A percentile compares a stretch with the other conserved stretches of the same genome.
phyloP scores from a whole-genome alignment of 2,888 invertebrate species.

The Hesperia comma region DNA sequence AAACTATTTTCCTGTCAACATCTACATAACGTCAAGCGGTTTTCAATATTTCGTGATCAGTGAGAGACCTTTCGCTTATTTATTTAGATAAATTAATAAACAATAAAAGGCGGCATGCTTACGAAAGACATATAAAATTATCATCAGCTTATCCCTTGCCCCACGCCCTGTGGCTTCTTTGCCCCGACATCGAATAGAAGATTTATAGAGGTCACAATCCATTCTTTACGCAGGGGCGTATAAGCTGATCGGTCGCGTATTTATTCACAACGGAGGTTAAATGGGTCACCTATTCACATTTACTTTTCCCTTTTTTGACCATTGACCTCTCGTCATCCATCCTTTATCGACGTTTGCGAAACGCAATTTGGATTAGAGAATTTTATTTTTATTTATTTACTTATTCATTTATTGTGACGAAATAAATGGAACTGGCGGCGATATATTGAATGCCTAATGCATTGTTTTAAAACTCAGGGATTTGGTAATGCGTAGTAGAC shows the following conservation, averaged over 20 bases:
- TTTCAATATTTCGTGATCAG: no score
- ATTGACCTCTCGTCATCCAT: slow-evolving; percentile 29
- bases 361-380: slow-evolving; percentile 1
- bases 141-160: slow-evolving; percentile 40
- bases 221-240: slow-evolving; percentile 57
- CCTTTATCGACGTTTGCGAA: slow-evolving; percentile 17
- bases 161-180: slow-evolving; percentile 53
- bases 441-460: no score
- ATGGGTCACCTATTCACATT: slow-evolving; percentile 43
- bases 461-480: no score
- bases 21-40: no score
- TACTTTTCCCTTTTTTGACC: slow-evolving; percentile 39
- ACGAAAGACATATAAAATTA: slow-evolving; percentile 1
- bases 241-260: slow-evolving; percentile 53
- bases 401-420: neutral
- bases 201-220: slow-evolving; percentile 70
- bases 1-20: no score
- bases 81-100: no score
- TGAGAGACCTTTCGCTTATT: no score
- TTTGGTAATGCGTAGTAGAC: no score
- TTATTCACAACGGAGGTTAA: slow-evolving; percentile 50
- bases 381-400: slow-evolving; percentile 2
- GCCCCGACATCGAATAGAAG: slow-evolving; percentile 62
- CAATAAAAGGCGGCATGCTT: no score
- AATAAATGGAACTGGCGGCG: no score